Evolutionary conservation across 2,888 invertebrate species (phyloP), one percentile per base, ranked within the genome.

Genomic region (Tigriopus californicus): DNA sequence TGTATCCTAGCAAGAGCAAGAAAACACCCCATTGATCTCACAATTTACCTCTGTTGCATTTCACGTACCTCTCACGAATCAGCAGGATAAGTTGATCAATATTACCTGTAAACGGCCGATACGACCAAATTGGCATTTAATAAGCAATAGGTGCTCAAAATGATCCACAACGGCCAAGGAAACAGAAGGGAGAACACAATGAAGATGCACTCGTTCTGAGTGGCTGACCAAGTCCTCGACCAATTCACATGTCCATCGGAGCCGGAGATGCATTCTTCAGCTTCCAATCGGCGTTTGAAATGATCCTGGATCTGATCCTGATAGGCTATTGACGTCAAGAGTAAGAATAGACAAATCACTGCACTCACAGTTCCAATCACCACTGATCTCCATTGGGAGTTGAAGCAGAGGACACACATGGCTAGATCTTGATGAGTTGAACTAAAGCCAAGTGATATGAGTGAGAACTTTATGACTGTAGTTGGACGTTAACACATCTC

Each of bases 361-460:
- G 40, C 4, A 41, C 40, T 33, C 15, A 54, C 54, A 1, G 41
- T 41, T n/a, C 54, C 54, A 40, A 54, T 54, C 6, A 54, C 54
- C 40, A 54, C 41, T 20, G 33, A 33, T 12, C 54, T 33, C 54
- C 54, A 54, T 54, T 54, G 24, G 10, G 54, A 33, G 41, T 54
- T 41, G 41, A 54, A 54, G 41, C 54, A 54, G 4, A 54, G 22
- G 41, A 54, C 41, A 22, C 54, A 54, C 54, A 54, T 54, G 18
- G 18, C 10, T 44, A 33, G 4, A 5, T 8, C 33, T 33, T 8
- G 33, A 33, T 33, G 3, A 33, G 33, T 5, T 5, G 3, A 8
- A 8, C 33, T 33, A 8, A 33, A 33, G 33, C 33, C 33, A 8
- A 5, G 8, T 5, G 8, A 33, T 33, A 8, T 3, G 8, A 33